Base-by-base conservation (phyloP, 2,797 vertebrate species). In the Tachyglossus aculeatus region DNA sequence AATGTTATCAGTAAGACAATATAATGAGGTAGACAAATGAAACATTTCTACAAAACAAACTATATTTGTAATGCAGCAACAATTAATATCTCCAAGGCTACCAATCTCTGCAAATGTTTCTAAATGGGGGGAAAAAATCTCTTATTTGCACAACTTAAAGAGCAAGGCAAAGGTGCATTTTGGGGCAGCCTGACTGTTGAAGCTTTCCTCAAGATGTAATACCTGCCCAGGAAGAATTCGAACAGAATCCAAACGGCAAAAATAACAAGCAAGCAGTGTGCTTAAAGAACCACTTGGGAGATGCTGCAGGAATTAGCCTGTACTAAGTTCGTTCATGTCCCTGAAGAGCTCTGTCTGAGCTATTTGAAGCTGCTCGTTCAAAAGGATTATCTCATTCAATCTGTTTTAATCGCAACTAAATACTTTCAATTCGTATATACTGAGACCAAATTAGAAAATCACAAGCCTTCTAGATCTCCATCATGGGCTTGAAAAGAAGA, bases 331-430 rank as follows among this genome's bases (percentile, higher is more conserved):
- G 80, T 86, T 91, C 86, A 77, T 80, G 84, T 90, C 90, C 90
- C 93, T 78, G 76, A 82, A 90, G 91, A 93, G 86, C 80, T 87
- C 74, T 75, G 70, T 90, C 85, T 91, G 93, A 93, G 91, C 90
- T 92, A 88, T 93, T 93, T 93, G 92, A 95, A 95, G 93, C 93
- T 93, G 92, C 83, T 95, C 94, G 96, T 91, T 94, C 90, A 84
- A 67, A 92, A 84, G 93, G 94, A 96, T 96, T 96, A 96, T 92
- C 94, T 94, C 86, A 88, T 93, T 90, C 93, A 96, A 96, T 96
- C 94, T 93, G 90, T 91, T 92, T 94, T 96, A 96, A 96, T 96
- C 92, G 86, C 92, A 92, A 91, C 95, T 96, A 96, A 96, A 95
- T 86, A 93, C 89, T 94, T 94, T 93, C 94, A 93, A 92, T 87